A percentile compares a stretch with the other conserved stretches of the same genome.
Evolutionary conservation across 2,113 vertebrate genomes (phyloP).

Genomic region (Mystacornis crossleyi): DNA sequence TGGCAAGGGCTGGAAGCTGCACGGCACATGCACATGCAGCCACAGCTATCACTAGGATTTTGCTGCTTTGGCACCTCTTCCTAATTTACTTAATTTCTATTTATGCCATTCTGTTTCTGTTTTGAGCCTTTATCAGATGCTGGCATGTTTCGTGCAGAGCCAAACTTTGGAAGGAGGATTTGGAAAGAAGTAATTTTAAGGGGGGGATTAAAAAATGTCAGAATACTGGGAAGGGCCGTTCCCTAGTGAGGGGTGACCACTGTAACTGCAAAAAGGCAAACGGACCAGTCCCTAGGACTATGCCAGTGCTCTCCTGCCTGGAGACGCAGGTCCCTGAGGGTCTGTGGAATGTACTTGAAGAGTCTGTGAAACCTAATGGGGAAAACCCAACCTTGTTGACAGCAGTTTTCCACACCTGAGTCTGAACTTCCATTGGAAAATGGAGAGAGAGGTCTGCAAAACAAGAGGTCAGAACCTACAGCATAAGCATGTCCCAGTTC

Average conservation of each 20-base stretch:
- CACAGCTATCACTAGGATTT: neutral
- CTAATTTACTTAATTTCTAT: slow-evolving; percentile 47
- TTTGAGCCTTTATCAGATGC: slow-evolving; percentile 1
- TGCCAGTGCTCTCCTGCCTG: neutral
- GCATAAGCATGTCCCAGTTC: neutral
- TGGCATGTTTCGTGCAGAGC: neutral
- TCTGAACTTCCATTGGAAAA: neutral
- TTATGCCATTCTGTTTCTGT: slow-evolving; percentile 23
- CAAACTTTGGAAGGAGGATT: neutral
- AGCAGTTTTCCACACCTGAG: neutral
- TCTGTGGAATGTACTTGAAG: neutral
- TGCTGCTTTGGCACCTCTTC: slow-evolving; percentile 46
- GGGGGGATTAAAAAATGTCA: neutral
- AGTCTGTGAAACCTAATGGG: neutral
- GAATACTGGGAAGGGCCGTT: neutral
- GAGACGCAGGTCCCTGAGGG: neutral
- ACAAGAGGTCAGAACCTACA: neutral
- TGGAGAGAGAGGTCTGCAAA: neutral
- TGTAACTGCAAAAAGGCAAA: neutral
- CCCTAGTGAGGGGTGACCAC: neutral
- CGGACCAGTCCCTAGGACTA: neutral
- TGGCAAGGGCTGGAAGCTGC: neutral
- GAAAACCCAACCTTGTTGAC: neutral
- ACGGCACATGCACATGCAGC: neutral
- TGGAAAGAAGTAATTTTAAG: neutral